phyloP scores from a whole-genome alignment of 1,140 invertebrate genomes.

The Cyphomyrmex costatus region DNA sequence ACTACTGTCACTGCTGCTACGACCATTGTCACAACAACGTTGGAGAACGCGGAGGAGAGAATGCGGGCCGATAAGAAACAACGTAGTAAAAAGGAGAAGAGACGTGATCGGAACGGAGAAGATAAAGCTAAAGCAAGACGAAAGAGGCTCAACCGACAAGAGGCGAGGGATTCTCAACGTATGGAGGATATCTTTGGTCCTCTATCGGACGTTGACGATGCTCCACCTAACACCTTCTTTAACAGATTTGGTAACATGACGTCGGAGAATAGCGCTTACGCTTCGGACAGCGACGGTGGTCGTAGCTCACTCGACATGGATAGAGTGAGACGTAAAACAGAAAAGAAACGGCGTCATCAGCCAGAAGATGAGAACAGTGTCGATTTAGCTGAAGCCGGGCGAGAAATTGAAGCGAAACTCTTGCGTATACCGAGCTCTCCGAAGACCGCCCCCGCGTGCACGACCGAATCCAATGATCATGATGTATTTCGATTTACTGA shows the following conservation, averaged over 20 bases:
- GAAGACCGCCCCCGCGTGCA: conserved; percentile 77
- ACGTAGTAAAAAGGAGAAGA: conserved; percentile 91
- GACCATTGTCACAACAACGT: conserved; percentile 81
- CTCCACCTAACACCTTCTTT: conserved; percentile 80
- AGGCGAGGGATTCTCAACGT: conserved; percentile 87
- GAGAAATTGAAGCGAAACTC: conserved; percentile 93
- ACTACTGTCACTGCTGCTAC: conserved; percentile 50
- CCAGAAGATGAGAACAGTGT: conserved; percentile 92
- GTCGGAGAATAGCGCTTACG: conserved; percentile 80
- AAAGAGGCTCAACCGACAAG: conserved; percentile 87
- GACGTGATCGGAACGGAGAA: conserved; percentile 90
- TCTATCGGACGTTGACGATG: conserved; percentile 89
- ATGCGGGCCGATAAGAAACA: conserved; percentile 87
- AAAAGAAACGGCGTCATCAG: conserved; percentile 89
- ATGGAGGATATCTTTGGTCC: conserved; percentile 96
- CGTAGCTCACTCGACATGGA: conserved; percentile 82
- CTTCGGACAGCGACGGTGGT: conserved; percentile 82
- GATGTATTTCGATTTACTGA: conserved; percentile 89
- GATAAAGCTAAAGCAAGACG: conserved; percentile 88
- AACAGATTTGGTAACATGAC: conserved; percentile 78
- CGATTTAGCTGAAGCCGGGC: conserved; percentile 92
- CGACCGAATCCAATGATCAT: conserved; percentile 83
- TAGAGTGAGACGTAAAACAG: conserved; percentile 86
- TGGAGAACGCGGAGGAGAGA: conserved; percentile 87
- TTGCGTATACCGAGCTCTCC: conserved; percentile 87